Evolutionary conservation across 1,140 invertebrate genomes (phyloP), one percentile per base, ranked within the genome.

Genomic region (Anadara kagoshimensis): DNA sequence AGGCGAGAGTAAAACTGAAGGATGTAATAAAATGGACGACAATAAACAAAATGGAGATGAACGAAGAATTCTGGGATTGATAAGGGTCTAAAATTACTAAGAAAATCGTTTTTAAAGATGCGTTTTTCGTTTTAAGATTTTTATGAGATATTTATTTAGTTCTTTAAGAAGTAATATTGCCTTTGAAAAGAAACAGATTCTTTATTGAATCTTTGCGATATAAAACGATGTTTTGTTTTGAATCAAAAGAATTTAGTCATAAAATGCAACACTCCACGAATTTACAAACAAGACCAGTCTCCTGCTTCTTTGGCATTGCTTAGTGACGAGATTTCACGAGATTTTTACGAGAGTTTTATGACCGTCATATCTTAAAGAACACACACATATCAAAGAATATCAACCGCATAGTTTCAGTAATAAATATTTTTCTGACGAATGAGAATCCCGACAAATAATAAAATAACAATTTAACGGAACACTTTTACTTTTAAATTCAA

Each of bases 321-420:
- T 18, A 56, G 29, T 57, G 51, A 72, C 70, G 62, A 66, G 70
- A 72, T 47, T 72, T 66, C 62, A 66, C 70, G 70, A 72, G 70
- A 72, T 58, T 72, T 72, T 72, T 72, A 72, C 54, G 26, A 36
- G 29, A 36, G 29, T 36, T 36, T 36, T 36, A 36, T 36, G 29
- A 59, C 63, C 63, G 12, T n/a, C 24, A 72, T 72, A 56, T 72
- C 58, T 43, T 59, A 51, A n/a, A 41, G 36, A 66, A 58, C n/a
- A 41, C n/a, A 62, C 43, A 20, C 8, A 72, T n/a, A 72, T 72
- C 70, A 72, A 72, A 70, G 62, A 44, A 26, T 7, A n/a, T 8
- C 63, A 26, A 59, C 54, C 49, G 20, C 29, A 47, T 43, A 51
- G 54, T 44, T 22, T 22, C 22, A 54, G 26, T 43, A 18, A 53